These are phyloP conservation scores for Euschistus heros DNA, from an alignment of 1,140 invertebrate genomes.

Conservation along the genomic window DNA sequence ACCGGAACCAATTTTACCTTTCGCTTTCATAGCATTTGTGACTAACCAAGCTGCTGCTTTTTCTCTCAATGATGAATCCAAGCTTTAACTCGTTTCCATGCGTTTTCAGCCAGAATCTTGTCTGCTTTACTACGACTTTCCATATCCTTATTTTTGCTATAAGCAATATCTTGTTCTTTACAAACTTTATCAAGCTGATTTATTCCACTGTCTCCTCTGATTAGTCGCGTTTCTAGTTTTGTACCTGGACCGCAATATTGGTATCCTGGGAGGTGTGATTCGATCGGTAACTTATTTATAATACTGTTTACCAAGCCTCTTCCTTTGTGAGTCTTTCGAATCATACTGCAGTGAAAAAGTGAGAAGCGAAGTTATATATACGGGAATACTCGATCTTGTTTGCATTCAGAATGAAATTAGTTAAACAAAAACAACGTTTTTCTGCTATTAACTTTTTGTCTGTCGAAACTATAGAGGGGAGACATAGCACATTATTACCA, in stretches of 20 bases:
- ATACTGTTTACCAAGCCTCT: too few relatives aligned
- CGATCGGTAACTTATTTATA: too few relatives aligned
- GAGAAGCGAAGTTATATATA: slow-evolving; percentile 21
- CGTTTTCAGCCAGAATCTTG: slow-evolving; percentile 33
- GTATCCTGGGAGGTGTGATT: too few relatives aligned
- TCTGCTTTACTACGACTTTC: slow-evolving; percentile 32
- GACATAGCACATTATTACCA: too few relatives aligned
- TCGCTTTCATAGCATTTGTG: background rate
- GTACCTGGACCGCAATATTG: too few relatives aligned
- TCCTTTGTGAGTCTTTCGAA: slow-evolving; percentile 38
- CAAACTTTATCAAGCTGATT: slow-evolving; percentile 42
- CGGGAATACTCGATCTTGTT: background rate
- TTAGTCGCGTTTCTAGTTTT: slow-evolving; percentile 36
- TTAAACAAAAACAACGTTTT: background rate
- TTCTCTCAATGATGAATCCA: background rate
- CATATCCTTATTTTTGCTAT: slow-evolving; percentile 34
- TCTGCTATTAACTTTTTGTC: background rate
- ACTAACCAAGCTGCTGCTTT: too few relatives aligned
- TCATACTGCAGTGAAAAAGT: slow-evolving; percentile 39
- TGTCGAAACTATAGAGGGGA: slow-evolving; percentile 3
- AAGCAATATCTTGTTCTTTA: too few relatives aligned
- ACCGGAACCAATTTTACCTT: background rate
- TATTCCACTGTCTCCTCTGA: slow-evolving; percentile 35
- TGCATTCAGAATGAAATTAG: background rate
- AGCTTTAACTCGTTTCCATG: slow-evolving; percentile 33